Conservation (phyloP, 1,140 invertebrate species). For the Hyphantria cunea region DNA sequence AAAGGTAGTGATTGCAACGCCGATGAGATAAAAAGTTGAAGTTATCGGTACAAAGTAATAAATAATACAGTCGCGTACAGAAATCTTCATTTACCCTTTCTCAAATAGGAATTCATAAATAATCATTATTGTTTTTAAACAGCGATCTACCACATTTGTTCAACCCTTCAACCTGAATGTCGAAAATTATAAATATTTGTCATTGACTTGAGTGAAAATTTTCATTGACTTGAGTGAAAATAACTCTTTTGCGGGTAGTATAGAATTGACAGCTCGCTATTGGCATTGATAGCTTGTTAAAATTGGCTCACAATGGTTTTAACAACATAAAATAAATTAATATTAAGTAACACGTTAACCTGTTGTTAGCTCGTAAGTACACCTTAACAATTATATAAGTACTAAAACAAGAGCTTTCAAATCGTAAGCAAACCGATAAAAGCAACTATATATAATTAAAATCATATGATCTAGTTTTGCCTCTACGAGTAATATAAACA, state of each 20-base stretch:
- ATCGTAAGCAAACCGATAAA: constrained; percentile 4
- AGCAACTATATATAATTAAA: constrained; percentile 21
- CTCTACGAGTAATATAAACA: constrained; percentile 20
- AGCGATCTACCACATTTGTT: too few relatives aligned
- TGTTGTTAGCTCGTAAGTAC: too few relatives aligned
- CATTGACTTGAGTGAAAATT: too few relatives aligned
- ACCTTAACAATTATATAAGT: background rate
- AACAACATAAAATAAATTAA: too few relatives aligned
- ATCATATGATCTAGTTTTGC: constrained; percentile 5
- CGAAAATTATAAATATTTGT: too few relatives aligned
- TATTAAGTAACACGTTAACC: too few relatives aligned
- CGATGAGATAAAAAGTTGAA: constrained; percentile 17
- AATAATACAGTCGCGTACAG: background rate
- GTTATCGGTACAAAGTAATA: constrained; percentile 3
- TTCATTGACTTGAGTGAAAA: too few relatives aligned
- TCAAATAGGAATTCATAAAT: background rate
- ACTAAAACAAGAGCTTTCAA: constrained; percentile 14
- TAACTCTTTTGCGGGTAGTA: too few relatives aligned
- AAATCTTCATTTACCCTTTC: background rate
- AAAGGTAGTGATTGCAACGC: constrained; percentile 14
- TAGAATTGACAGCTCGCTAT: too few relatives aligned
- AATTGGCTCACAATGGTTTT: too few relatives aligned
- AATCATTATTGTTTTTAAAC: background rate
- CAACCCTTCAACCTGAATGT: too few relatives aligned
- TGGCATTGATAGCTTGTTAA: too few relatives aligned